These are phyloP conservation scores for Stomorhina lunata DNA, from an alignment of 2,888 invertebrate genomes.

Conservation along the genomic window DNA sequence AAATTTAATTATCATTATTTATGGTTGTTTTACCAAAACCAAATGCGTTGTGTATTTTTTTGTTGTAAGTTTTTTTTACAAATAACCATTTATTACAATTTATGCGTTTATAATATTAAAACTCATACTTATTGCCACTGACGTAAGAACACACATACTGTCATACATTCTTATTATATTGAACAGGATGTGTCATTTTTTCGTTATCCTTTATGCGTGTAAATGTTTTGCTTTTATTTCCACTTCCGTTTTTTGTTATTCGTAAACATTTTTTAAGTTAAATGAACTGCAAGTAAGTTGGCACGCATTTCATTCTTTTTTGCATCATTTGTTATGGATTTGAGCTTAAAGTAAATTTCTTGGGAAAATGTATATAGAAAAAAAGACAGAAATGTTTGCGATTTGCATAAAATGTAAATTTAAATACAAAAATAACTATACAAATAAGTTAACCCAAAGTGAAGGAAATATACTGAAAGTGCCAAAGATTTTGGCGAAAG, in stretches of 20 bases:
- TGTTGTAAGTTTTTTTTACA: not conserved
- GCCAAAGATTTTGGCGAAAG: no score
- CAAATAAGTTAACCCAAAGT: not conserved
- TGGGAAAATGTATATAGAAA: not conserved
- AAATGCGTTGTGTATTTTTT: slow-evolving; percentile 3
- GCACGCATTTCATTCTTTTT: slow-evolving; percentile 33
- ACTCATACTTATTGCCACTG: no score
- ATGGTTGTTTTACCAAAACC: slow-evolving; percentile 28
- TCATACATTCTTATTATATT: not conserved
- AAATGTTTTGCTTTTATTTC: slow-evolving; percentile 6
- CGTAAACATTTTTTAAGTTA: slow-evolving; percentile 31
- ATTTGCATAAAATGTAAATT: slow-evolving; percentile 59
- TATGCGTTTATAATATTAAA: slow-evolving; percentile 15
- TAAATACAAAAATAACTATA: slow-evolving; percentile 1
- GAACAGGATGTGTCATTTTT: slow-evolving; percentile 22
- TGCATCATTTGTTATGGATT: slow-evolving; percentile 52
- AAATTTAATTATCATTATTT: slow-evolving; percentile 67
- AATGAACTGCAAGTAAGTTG: slow-evolving; percentile 58
- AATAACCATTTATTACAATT: slow-evolving; percentile 42
- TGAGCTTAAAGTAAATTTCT: slow-evolving; percentile 20
- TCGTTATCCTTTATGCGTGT: slow-evolving; percentile 1
- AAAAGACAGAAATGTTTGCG: not conserved
- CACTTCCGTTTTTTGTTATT: slow-evolving; percentile 12
- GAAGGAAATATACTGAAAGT: not conserved
- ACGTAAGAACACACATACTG: not conserved